Conservation (phyloP, 2,888 invertebrate genomes). For the Tridacna gigas region DNA sequence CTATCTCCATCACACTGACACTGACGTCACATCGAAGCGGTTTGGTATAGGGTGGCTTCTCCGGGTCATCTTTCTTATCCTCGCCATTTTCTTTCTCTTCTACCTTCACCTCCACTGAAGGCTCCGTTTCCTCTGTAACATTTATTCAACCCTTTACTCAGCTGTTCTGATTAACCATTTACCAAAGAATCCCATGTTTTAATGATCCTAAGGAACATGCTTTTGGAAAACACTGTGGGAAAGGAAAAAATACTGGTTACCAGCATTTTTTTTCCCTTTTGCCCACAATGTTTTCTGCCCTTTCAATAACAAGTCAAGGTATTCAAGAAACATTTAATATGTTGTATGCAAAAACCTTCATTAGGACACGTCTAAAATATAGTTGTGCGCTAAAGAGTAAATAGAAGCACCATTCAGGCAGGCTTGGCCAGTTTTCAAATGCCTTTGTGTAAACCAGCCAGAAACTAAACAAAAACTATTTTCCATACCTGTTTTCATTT, state of each 20-base stretch:
- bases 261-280: not conserved
- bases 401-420: no score
- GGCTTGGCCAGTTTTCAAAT: not conserved
- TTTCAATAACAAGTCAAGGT: no score
- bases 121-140: not conserved
- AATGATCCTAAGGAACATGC: not conserved
- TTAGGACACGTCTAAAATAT: no score
- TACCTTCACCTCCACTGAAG: not conserved
- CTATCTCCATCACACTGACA: constrained; percentile 47
- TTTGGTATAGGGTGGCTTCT: constrained; percentile 14
- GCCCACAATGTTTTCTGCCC: not conserved
- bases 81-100: constrained; percentile 19
- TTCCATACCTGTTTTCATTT: constrained; percentile 12
- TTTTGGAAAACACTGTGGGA: not conserved
- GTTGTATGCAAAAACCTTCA: no score
- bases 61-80: constrained; percentile 19
- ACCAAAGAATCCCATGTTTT: not conserved
- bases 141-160: not conserved
- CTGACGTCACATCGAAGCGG: constrained; percentile 53
- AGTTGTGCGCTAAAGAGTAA: no score
- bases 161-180: not conserved
- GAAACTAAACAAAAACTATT: not conserved
- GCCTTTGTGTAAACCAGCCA: not conserved
- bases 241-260: not conserved
- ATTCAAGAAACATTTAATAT: no score